phyloP scores from a whole-genome alignment of 2,113 vertebrate genomes.

The Hepsetus odoe region DNA sequence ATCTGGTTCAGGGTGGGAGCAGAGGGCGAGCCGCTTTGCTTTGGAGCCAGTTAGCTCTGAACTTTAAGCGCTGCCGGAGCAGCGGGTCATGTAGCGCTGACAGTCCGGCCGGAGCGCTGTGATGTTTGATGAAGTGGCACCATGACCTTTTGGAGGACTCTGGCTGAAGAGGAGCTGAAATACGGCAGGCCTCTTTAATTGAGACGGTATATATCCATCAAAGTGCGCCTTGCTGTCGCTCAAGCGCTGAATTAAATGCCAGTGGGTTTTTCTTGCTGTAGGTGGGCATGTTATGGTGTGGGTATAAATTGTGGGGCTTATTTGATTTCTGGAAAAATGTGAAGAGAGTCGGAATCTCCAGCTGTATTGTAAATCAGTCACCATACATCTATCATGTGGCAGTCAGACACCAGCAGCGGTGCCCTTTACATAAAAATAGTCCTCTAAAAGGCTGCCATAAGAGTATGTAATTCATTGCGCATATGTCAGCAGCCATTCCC shows the following conservation, averaged over 20 bases:
- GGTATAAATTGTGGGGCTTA: not conserved
- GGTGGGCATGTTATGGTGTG: not conserved
- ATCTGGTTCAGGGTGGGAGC: not conserved
- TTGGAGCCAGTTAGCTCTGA: constrained; percentile 58
- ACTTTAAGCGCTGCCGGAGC: constrained; percentile 71
- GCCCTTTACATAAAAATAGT: constrained; percentile 32
- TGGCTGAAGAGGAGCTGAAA: constrained; percentile 63
- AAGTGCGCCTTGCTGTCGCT: not conserved
- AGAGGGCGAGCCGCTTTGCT: not conserved
- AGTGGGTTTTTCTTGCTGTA: not conserved
- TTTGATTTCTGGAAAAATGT: constrained; percentile 9
- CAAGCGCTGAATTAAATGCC: constrained; percentile 29
- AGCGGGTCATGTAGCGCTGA: constrained; percentile 53
- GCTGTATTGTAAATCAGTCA: constrained; percentile 15
- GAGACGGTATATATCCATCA: constrained; percentile 40
- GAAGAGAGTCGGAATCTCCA: not conserved
- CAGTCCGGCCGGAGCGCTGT: constrained; percentile 43
- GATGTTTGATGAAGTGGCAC: constrained; percentile 78
- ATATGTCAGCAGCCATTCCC: constrained; percentile 30
- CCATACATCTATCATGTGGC: not conserved
- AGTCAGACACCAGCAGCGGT: constrained; percentile 5
- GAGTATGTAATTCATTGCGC: constrained; percentile 20
- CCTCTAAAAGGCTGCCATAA: constrained; percentile 34
- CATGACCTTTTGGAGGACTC: constrained; percentile 73
- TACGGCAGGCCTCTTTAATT: constrained; percentile 43